These are phyloP conservation scores for Neotoma lepida DNA, from an alignment of 2,113 vertebrate species.

Conservation along the genomic window DNA sequence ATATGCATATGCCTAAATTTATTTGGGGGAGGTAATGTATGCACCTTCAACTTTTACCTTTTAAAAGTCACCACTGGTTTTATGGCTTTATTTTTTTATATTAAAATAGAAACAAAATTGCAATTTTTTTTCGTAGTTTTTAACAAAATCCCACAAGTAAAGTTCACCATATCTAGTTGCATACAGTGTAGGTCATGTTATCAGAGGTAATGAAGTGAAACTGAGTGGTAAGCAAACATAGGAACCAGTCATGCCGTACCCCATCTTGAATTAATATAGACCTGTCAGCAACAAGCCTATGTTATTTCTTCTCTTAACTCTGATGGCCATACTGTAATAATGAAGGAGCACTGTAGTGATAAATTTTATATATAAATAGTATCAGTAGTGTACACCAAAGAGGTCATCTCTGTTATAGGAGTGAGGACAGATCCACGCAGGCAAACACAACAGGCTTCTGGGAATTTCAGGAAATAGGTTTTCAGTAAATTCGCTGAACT, in stretches of 20 bases:
- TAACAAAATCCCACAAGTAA: neutral
- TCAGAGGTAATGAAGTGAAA: slow-evolving; percentile 27
- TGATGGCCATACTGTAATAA: neutral
- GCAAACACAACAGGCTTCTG: neutral
- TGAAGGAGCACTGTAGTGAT: neutral
- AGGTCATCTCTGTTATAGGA: neutral
- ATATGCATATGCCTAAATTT: slow-evolving; percentile 14
- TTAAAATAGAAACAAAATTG: neutral
- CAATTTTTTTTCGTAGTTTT: slow-evolving; percentile 18
- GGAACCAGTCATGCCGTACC: neutral
- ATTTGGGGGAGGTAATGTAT: neutral
- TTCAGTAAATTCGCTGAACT: neutral
- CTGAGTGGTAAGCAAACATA: neutral
- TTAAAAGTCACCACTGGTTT: neutral
- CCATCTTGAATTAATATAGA: neutral
- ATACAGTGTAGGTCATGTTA: neutral
- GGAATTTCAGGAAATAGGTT: neutral
- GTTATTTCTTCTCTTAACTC: slow-evolving; percentile 33
- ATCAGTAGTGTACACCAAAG: slow-evolving; percentile 19
- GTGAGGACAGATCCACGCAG: neutral
- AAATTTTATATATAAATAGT: slow-evolving; percentile 32
- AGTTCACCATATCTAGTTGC: slow-evolving; percentile 3
- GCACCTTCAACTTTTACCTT: neutral
- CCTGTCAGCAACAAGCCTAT: neutral
- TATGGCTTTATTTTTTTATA: neutral